A percentile compares a stretch with the other conserved stretches of the same genome.
These are phyloP conservation scores for Lasioglossum malachurum DNA, from an alignment of 2,888 invertebrate genomes.

Conservation along the genomic window DNA sequence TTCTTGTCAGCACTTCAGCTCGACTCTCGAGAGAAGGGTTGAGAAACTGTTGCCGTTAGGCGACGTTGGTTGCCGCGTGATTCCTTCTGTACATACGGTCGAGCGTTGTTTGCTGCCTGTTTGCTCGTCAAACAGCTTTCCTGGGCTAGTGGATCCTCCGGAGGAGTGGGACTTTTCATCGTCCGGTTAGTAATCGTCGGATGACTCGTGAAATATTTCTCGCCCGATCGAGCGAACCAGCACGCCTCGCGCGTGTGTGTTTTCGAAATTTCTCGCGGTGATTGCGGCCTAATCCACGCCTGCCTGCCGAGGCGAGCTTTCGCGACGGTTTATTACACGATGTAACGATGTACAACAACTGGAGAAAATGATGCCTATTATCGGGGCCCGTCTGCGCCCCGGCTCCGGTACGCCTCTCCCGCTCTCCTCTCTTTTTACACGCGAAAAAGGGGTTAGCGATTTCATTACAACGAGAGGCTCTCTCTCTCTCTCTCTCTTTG, in stretches of 20 bases:
- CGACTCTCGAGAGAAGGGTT: slow-evolving; percentile 23
- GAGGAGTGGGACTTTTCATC: slow-evolving; percentile 32
- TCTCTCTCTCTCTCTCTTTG: neutral
- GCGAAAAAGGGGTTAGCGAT: slow-evolving; percentile 35
- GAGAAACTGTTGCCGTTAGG: slow-evolving; percentile 17
- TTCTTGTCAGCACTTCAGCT: slow-evolving; percentile 60
- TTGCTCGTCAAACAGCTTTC: slow-evolving; percentile 71
- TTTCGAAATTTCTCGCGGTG: slow-evolving; percentile 21
- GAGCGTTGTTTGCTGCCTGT: slow-evolving; percentile 67
- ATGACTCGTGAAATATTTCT: slow-evolving; percentile 20
- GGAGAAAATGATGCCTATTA: slow-evolving; percentile 43
- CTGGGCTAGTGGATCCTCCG: slow-evolving; percentile 56
- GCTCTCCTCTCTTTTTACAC: slow-evolving; percentile 18
- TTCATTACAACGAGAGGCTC: slow-evolving; percentile 52
- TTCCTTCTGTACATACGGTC: slow-evolving; percentile 65
- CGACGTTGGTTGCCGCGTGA: slow-evolving; percentile 50
- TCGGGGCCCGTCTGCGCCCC: slow-evolving; percentile 16
- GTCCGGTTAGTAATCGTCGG: slow-evolving; percentile 9
- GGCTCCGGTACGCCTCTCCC: neutral
- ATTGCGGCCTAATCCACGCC: neutral
- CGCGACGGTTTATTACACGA: slow-evolving; percentile 29
- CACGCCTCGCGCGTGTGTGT: neutral
- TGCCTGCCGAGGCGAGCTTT: slow-evolving; percentile 20
- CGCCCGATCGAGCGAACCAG: neutral
- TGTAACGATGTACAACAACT: slow-evolving; percentile 21